Base-by-base conservation (phyloP, 2,797 vertebrate species). In the Siniperca obscura region DNA sequence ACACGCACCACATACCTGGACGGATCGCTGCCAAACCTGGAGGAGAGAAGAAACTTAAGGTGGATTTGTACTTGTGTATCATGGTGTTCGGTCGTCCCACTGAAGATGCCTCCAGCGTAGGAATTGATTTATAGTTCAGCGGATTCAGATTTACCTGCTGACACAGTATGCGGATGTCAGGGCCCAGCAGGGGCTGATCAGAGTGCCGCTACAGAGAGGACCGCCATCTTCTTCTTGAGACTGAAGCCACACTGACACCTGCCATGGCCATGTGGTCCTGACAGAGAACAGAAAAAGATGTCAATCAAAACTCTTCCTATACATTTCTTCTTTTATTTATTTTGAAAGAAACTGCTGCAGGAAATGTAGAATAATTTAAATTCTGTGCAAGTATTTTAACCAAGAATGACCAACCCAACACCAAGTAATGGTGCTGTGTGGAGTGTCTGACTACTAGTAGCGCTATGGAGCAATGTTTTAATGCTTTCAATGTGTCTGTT, bases 241-340 rank as follows among this genome's bases (percentile, higher is more conserved):
- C 78, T 90, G 96, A 56, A 97, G 90, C 92, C 97, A 96, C 48
- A 98, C 90, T 0, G 97, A 98, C n/a, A 95, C 96, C 89, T 97
- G 97, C 97, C 97, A 98, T 0, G 97, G 97, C 97, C 97, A 98
- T 0, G 95, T 88, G 1, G 96, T 96, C 92, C 97, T 98, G 77
- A 44, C 8, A 30, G 48, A 22, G 46, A 77, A 48, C 0, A 0
- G 44, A 27, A 36, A 36, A 7, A 30, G 1, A 72, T 10, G 22
- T 3, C 19, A 36, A 3, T 73, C 12, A 69, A 64, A 78, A 34
- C 67, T n/a, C 13, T 27, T 11, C 10, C 19, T 1, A 38, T 3
- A 19, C 14, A 17, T 61, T 48, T 6, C 3, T 22, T 17, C 4
- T 25, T 71, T 22, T 68, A 30, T 22, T 60, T 36, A 36, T 48